Evolutionary conservation across 2,797 vertebrate species (phyloP), one percentile per base, ranked within the genome.

Genomic region (Hafferia zeledoni): DNA sequence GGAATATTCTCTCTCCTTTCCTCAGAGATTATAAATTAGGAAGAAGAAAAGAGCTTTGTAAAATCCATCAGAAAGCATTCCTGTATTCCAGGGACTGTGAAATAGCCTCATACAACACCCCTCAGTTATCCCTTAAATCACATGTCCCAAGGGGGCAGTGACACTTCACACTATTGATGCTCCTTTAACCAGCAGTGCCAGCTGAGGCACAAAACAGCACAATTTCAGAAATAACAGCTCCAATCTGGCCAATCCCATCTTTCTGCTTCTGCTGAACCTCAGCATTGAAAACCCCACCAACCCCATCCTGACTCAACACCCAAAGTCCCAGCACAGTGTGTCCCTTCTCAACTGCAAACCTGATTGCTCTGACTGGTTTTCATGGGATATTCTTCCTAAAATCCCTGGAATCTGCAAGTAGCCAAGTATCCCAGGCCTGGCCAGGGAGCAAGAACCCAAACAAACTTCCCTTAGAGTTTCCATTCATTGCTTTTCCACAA

Each of bases 271-370:
- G 46, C 7, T 10, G 9, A 16, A 28, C 12, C n/a, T 68, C 61
- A 65, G 78, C n/a, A 16, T 1, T 17, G 47, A 56, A 44, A 52
- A 35, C 3, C 6, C 23, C 80, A 30, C 28, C 17, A 65, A 53
- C 10, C 25, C 35, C 39, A 39, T 22, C 44, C 37, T 35, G 63
- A 64, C 83, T 56, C 56, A 22, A 56, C 20, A 49, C 25, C 61
- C 17, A 0, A 28, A 61, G 39, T 27, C 33, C 55, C 72, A 67
- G 0, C 1, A 0, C n/a, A 28, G 33, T 71, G 30, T 2, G 19
- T 18, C 64, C 55, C n/a, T 46, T 39, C 39, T 6, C 56, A n/a
- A 24, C 44, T 28, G 28, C 43, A 67, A 82, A 43, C 39, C 20
- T 28, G 41, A 41, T 22, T 35, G 14, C 30, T 31, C 37, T 6